These are phyloP conservation scores for Psittacus erithacus DNA, from an alignment of 2,113 vertebrate genomes.

Conservation along the genomic window DNA sequence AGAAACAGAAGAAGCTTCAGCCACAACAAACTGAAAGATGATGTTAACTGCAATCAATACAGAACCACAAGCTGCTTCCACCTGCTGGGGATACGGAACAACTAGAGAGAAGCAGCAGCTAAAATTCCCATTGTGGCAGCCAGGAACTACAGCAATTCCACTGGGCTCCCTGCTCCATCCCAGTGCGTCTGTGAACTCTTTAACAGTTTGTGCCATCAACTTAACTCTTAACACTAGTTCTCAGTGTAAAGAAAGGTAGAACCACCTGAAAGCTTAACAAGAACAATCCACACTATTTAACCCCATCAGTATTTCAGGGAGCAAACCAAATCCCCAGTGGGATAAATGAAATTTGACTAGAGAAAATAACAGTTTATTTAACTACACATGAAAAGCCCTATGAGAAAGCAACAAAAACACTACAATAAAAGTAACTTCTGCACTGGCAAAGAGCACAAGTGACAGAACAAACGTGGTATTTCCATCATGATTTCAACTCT, in stretches of 20 bases:
- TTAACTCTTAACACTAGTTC: not conserved
- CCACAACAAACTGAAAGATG: not conserved
- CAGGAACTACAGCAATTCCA: not conserved
- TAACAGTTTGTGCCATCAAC: not conserved
- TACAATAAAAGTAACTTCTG: not conserved
- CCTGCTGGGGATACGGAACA: not conserved
- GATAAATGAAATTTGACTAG: not conserved
- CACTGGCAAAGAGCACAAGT: not conserved
- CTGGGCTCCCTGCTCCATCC: not conserved
- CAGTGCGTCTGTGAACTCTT: not conserved
- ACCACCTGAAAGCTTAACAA: not conserved
- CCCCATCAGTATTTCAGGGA: not conserved
- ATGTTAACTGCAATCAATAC: not conserved
- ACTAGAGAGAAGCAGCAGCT: not conserved
- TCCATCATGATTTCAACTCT: not conserved
- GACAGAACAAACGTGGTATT: not conserved
- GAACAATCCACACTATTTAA: not conserved
- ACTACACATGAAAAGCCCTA: not conserved
- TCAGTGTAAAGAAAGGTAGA: not conserved
- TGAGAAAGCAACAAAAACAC: not conserved
- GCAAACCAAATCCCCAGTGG: not conserved
- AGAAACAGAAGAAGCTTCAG: not conserved
- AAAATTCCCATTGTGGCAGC: not conserved
- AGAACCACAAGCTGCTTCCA: slow-evolving; percentile 27
- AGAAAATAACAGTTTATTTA: not conserved